Conservation (phyloP, 2,113 vertebrate genomes). For the Sigmodon hispidus region DNA sequence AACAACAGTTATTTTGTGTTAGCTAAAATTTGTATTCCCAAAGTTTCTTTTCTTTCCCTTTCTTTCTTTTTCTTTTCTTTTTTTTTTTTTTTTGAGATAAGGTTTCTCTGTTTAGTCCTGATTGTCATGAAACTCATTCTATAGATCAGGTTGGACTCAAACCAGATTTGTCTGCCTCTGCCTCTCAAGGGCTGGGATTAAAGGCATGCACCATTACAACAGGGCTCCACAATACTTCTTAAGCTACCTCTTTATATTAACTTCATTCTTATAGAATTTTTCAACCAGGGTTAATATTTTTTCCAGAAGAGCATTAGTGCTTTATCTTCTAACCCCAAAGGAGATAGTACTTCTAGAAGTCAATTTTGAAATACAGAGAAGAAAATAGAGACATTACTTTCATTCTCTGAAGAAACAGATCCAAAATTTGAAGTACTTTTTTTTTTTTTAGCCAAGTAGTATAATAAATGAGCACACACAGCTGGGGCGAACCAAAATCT, state of each 20-base stretch:
- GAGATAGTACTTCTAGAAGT: slow-evolving; percentile 37
- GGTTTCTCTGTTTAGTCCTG: background rate
- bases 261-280: slow-evolving; percentile 44
- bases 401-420: slow-evolving; percentile 16
- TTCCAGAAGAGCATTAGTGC: slow-evolving; percentile 14
- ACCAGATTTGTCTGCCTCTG: background rate
- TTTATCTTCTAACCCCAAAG: slow-evolving; percentile 31
- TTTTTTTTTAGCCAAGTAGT: background rate
- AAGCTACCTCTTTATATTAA: slow-evolving; percentile 39
- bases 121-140: background rate
- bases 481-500: background rate
- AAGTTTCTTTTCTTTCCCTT: background rate
- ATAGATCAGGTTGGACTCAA: background rate
- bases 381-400: background rate
- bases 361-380: slow-evolving; percentile 46
- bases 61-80: background rate
- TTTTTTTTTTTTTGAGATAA: background rate
- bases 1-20: slow-evolving; percentile 8
- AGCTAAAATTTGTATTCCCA: slow-evolving; percentile 46
- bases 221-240: background rate
- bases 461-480: slow-evolving; percentile 46
- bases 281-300: slow-evolving; percentile 46
- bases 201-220: background rate
- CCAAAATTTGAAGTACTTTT: slow-evolving; percentile 40
- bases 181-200: background rate